phyloP scores from a whole-genome alignment of 2,888 invertebrate genomes.

The Zele albiditarsus region DNA sequence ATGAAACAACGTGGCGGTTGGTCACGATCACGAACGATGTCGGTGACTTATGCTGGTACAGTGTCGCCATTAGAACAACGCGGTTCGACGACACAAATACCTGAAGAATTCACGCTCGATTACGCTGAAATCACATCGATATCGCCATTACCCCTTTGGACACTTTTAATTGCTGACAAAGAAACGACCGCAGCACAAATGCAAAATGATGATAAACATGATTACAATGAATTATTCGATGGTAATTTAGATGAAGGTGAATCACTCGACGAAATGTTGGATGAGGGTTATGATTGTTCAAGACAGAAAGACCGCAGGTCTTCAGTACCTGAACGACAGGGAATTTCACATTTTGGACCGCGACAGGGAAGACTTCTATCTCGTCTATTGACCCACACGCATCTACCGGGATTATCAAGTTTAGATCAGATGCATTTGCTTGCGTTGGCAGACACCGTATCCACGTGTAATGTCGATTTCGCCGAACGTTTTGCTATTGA shows the following conservation, averaged over 20 bases:
- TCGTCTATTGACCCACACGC: conserved; percentile 93
- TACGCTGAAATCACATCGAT: conserved; percentile 98
- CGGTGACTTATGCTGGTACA: conserved; percentile 88
- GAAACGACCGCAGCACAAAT: conserved; percentile 76
- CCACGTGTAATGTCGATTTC: conserved; percentile 91
- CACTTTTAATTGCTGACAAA: conserved; percentile 94
- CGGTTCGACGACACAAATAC: conserved; percentile 85
- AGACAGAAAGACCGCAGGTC: conserved; percentile 79
- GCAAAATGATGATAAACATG: conserved; percentile 75
- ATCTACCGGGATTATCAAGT: conserved; percentile 94
- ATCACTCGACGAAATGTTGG: conserved; percentile 85
- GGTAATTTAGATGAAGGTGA: conserved; percentile 86
- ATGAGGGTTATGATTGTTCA: conserved; percentile 79
- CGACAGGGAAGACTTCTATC: conserved; percentile 90
- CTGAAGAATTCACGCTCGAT: conserved; percentile 91
- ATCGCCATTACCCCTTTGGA: conserved; percentile 97
- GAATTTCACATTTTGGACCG: conserved; percentile 89
- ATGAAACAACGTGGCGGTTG: conserved; percentile 76
- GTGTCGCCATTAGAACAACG: conserved; percentile 85
- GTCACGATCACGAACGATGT: conserved; percentile 91
- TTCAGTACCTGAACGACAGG: conserved; percentile 83
- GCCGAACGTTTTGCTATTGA: conserved; percentile 85
- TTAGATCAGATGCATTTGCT: conserved; percentile 99
- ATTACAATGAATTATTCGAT: conserved; percentile 94
- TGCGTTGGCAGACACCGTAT: conserved; percentile 98